Evolutionary conservation across 2,797 vertebrate species (phyloP).

Genomic region (Sebastolobus alascanus): DNA sequence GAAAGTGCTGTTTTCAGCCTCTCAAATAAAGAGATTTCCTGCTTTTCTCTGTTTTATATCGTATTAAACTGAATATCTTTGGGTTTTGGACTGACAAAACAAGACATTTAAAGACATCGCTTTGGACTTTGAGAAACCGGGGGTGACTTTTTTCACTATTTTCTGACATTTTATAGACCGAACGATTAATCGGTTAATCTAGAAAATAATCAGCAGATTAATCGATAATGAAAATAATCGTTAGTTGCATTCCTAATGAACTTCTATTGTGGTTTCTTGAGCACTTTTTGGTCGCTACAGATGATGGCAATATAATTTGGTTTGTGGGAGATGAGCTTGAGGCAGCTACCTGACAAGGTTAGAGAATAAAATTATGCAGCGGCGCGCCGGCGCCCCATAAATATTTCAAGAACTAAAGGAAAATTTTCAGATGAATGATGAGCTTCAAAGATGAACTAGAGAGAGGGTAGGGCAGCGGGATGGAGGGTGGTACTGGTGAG

Average conservation of each 20-base stretch:
- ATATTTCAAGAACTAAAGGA: not conserved
- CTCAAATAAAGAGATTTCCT: too few species aligned
- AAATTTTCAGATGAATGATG: not conserved
- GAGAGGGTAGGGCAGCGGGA: constrained; percentile 6
- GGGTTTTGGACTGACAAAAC: too few species aligned
- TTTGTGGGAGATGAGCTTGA: not conserved
- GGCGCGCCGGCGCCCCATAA: not conserved
- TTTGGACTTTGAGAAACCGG: too few species aligned
- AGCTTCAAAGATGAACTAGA: constrained; percentile 3
- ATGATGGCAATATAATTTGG: not conserved
- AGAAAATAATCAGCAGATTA: too few species aligned
- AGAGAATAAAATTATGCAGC: not conserved
- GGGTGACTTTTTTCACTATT: too few species aligned
- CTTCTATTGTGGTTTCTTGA: not conserved
- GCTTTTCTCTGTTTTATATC: too few species aligned
- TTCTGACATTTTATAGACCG: too few species aligned
- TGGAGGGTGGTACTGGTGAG: not conserved
- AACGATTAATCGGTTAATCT: too few species aligned
- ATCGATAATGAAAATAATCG: too few species aligned
- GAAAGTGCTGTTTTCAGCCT: too few species aligned
- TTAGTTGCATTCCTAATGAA: not conserved
- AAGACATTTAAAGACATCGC: too few species aligned
- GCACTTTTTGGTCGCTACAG: not conserved
- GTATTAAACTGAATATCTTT: too few species aligned
- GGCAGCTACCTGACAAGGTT: not conserved